Percentiles rank a stretch among this genome's conserved stretches.
Evolutionary conservation across 1,140 invertebrate genomes (phyloP).

Genomic region (Drosophila sp.): DNA sequence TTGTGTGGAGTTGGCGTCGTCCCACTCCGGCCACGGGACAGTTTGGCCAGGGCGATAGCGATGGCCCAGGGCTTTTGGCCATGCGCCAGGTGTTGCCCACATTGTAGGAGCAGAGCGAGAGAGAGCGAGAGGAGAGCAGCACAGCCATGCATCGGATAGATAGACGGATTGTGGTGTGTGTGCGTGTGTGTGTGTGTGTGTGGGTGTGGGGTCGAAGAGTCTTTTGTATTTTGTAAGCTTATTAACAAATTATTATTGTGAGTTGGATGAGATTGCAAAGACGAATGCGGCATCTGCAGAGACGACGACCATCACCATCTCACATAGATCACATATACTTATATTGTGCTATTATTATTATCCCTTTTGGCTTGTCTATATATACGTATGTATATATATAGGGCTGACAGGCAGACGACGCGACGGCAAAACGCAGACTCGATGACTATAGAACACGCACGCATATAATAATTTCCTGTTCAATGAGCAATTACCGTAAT

Average conservation of each 20-base stretch:
- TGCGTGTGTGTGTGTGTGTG: too few relatives aligned
- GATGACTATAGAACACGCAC: constrained; percentile 34
- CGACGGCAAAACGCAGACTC: neutral
- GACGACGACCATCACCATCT: neutral
- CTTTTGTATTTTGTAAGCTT: constrained; percentile 5
- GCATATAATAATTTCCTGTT: constrained; percentile 81
- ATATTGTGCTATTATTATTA: constrained; percentile 23
- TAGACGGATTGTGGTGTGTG: too few relatives aligned
- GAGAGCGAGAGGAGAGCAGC: neutral
- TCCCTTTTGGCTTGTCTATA: constrained; percentile 26
- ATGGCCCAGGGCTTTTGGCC: neutral
- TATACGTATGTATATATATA: too few relatives aligned
- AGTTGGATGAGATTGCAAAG: neutral
- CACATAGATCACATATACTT: neutral
- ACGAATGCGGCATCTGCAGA: neutral
- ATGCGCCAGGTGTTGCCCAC: constrained; percentile 6
- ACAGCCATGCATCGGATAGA: neutral
- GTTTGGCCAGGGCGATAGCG: constrained; percentile 46
- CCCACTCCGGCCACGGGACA: constrained; percentile 18
- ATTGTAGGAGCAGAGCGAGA: neutral
- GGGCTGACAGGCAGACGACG: constrained; percentile 8
- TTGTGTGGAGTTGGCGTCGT: constrained; percentile 44
- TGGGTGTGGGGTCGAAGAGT: neutral
- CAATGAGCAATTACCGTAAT: constrained; percentile 80
- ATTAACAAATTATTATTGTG: neutral